These are phyloP conservation scores for Lytechinus pictus DNA, from an alignment of 35 echinoderm and acorn worm species.

Conservation along the genomic window DNA sequence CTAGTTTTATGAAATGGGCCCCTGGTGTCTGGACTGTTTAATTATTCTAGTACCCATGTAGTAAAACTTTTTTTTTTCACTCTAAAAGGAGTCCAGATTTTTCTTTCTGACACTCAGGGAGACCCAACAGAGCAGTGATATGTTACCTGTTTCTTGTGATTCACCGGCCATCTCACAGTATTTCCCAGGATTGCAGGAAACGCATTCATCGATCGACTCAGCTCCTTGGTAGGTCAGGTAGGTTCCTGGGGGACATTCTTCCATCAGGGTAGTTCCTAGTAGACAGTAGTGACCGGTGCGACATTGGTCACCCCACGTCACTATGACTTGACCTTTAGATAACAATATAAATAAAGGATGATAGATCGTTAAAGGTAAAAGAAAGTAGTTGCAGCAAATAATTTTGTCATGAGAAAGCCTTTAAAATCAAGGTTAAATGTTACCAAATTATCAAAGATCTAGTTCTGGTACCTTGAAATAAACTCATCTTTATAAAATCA, in stretches of 20 bases:
- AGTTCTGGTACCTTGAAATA: no score
- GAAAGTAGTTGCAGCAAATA: no score
- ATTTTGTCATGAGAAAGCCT: no score
- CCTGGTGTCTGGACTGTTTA: no score
- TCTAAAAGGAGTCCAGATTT: background rate
- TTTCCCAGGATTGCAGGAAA: slow-evolving; percentile 79
- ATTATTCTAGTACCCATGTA: no score
- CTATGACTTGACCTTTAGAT: slow-evolving; percentile 71
- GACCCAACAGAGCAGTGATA: slow-evolving; percentile 69
- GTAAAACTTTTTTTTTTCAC: no score
- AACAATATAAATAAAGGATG: background rate
- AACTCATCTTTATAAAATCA: no score
- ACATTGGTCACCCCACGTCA: slow-evolving; percentile 94
- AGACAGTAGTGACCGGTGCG: slow-evolving; percentile 77
- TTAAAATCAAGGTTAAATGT: no score
- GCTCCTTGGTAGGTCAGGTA: slow-evolving; percentile 85
- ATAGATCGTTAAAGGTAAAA: background rate
- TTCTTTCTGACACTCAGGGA: no score
- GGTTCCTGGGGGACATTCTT: slow-evolving; percentile 83
- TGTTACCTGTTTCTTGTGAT: slow-evolving; percentile 61
- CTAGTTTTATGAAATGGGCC: no score
- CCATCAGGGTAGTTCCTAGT: slow-evolving; percentile 76
- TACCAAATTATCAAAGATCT: no score
- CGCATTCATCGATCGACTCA: slow-evolving; percentile 67
- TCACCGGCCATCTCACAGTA: slow-evolving; percentile 84